Conservation (phyloP, 2,797 vertebrate genomes). For the Gallinago nigripennis region DNA sequence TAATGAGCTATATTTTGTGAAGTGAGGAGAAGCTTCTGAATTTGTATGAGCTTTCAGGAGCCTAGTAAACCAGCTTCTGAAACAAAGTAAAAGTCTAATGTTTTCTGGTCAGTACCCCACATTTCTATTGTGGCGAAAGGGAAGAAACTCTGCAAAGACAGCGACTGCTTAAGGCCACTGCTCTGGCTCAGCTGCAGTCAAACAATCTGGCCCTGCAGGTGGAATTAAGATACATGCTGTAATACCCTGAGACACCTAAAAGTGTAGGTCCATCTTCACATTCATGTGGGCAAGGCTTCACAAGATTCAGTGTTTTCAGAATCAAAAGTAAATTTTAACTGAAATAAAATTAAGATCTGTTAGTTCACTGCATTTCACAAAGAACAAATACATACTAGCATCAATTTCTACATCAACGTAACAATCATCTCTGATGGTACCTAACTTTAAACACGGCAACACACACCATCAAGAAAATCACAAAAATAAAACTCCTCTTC, state of each 20-base stretch:
- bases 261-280: not conserved
- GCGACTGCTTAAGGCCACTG: not conserved
- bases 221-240: not conserved
- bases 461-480: not conserved
- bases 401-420: not conserved
- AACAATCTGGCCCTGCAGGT: not conserved
- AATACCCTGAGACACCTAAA: not conserved
- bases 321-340: constrained; percentile 25
- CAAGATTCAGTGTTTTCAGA: not conserved
- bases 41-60: not conserved
- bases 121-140: not conserved
- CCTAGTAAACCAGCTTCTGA: not conserved
- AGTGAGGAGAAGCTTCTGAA: not conserved
- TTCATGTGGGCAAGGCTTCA: not conserved
- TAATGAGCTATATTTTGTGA: not conserved
- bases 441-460: not conserved
- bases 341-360: constrained; percentile 56
- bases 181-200: not conserved
- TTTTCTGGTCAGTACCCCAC: not conserved
- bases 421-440: not conserved
- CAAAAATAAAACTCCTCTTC: not conserved
- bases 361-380: constrained; percentile 48
- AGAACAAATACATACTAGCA: constrained; percentile 14
- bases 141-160: not conserved
- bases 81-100: not conserved